Percentiles rank a stretch among this genome's conserved stretches.
These are phyloP conservation scores for Oasisia sp. DNA, from an alignment of 2,888 invertebrate species.

Conservation along the genomic window DNA sequence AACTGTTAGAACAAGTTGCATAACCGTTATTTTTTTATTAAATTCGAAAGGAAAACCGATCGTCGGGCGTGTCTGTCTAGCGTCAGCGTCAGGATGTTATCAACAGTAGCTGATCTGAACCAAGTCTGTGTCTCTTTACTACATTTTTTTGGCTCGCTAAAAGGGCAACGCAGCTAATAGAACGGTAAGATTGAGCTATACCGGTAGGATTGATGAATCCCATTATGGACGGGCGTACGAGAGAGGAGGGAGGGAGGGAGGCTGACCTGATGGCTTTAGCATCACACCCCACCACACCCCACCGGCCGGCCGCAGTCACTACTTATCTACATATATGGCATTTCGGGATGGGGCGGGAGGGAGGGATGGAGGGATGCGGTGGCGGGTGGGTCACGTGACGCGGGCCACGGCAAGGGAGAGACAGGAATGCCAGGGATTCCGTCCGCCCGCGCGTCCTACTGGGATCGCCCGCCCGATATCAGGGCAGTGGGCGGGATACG, in stretches of 20 bases:
- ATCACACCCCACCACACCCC: background rate
- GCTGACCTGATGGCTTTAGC: background rate
- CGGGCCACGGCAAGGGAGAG: background rate
- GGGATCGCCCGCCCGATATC: background rate
- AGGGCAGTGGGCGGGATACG: background rate
- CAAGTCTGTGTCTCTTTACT: background rate
- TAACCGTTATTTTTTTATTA: background rate
- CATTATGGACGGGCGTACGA: background rate
- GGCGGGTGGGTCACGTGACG: background rate
- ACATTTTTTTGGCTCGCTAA: background rate
- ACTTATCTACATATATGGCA: constrained; percentile 13
- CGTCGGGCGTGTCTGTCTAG: background rate
- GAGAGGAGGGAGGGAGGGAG: background rate
- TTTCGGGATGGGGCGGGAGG: background rate
- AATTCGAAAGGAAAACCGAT: background rate
- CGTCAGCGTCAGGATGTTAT: background rate
- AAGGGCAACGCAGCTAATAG: background rate
- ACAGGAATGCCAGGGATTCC: constrained; percentile 13
- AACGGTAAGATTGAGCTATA: background rate
- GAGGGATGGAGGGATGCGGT: background rate
- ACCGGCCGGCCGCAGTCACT: background rate
- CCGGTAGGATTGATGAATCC: background rate
- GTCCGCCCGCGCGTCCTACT: background rate
- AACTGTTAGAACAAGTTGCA: background rate
- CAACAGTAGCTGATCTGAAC: background rate